Base-by-base conservation (phyloP, 2,888 invertebrate genomes). In the Drosophila affinis region DNA sequence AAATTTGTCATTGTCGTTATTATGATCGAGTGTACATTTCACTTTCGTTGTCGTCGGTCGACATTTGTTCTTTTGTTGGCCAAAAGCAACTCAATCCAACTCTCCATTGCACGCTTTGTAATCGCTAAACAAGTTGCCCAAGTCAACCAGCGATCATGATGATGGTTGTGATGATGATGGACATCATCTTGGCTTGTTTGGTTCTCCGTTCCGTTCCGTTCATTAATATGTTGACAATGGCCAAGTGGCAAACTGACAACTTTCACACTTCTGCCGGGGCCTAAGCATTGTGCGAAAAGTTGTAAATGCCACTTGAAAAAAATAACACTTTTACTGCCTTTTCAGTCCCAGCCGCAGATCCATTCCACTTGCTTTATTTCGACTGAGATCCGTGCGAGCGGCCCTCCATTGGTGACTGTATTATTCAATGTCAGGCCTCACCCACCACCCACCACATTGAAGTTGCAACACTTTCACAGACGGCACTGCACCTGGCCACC, bases 391-490 rank as follows among this genome's bases (percentile, higher is more conserved):
- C 39, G 48, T 14, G 10, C 18, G 32, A 44, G 18, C 65, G 44
- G 48, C 27, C 65, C 49, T 39, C 51, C 69, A 45, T 52, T 56
- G 53, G 45, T 48, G 49, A 48, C 67, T 69, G 64, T 84, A 79
- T 84, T 87, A 87, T 84, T 84, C 87, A 84, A 84, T 84, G 87
- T 81, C 80, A 84, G 70, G 61, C 65, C 46, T 34, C 14, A 46
- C 62, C 62, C 21, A 21, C 72, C 29, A 34, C 54, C 64, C 54
- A 34, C 54, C 64, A 48, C 21, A 21, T 39, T 63, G 64, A 57
- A 72, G 75, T 76, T 80, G 81, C 84, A 88, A 84, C 84, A 86
- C 88, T 88, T 86, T 86, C 86, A 88, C 84, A 86, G 81, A 80
- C 76, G 70, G 72, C 73, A 69, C 61, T 72, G 72, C 73, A 69